Percentiles rank a stretch among this genome's conserved stretches.
Evolutionary conservation across 2,888 invertebrate genomes (phyloP).

Genomic region (Entomobrya multifasciata): DNA sequence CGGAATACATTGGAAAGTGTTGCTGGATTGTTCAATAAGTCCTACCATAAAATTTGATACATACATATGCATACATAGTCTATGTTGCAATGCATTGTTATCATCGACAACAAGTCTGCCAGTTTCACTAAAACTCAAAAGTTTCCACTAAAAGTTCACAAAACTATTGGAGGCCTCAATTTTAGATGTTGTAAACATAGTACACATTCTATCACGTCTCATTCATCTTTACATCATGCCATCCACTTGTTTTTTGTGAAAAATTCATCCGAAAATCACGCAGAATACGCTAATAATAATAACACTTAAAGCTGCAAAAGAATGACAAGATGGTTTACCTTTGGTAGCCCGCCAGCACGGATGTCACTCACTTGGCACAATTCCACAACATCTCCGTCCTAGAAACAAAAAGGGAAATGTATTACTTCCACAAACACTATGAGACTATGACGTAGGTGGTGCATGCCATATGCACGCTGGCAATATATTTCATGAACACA

Average conservation of each 20-base stretch:
- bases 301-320: constrained; percentile 22
- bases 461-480: no score
- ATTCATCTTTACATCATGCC: not conserved
- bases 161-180: not conserved
- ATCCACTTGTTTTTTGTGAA: not conserved
- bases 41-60: no score
- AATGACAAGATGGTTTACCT: constrained; percentile 84
- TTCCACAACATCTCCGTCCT: constrained; percentile 99
- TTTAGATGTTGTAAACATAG: constrained; percentile 35
- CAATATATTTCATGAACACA: no score
- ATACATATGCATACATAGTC: no score
- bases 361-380: constrained; percentile 99
- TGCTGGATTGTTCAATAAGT: no score
- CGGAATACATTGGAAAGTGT: no score
- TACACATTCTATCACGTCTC: not conserved
- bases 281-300: constrained; percentile 41
- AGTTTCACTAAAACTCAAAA: no score
- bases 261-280: not conserved
- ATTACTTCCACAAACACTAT: no score
- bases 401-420: constrained; percentile 77
- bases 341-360: constrained; percentile 94
- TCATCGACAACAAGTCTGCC: no score
- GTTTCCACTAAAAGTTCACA: no score
- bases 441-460: constrained; percentile 1
- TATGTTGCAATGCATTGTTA: no score